Base-by-base conservation (phyloP, 2,797 vertebrate species). In the Falco concolor region DNA sequence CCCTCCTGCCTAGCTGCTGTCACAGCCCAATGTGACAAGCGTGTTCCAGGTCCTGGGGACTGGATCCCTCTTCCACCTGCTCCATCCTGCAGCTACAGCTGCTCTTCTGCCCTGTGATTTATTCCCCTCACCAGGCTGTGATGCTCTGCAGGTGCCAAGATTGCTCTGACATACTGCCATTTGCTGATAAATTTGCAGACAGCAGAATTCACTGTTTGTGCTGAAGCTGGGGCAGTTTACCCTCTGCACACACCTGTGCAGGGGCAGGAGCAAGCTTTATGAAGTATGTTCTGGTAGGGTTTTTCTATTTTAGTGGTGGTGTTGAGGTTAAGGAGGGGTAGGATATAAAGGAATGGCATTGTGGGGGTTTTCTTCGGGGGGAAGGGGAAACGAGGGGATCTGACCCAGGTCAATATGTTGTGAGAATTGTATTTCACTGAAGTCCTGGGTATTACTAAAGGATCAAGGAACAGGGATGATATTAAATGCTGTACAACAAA, bases 241-340 rank as follows among this genome's bases (percentile, higher is more conserved):
- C 49, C 68, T 92, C 65, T 21, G 20, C n/a, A 6, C 0, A 0
- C 32, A 24, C 34, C 45, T 25, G 12, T 34, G 44, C 15, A 54
- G 57, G 59, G 47, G 32, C 28, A 47, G 63, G 27, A 59, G 32
- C 22, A 18, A 44, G 32, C 77, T 65, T 34, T 32, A 12, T 27
- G 19, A 20, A 65, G 65, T 32, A 30, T 36, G 4, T 79, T 63
- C 21, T 60, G 49, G 20, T 21, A 63, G 34, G 2, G 0, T 0
- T 27, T 49, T 78, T 60, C 19, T 61, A 0, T 5, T 50, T 54
- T 44, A 69, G 50, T 47, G 47, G 40, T 49, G 28, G 4, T 70
- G n/a, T 17, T 45, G 36, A 56, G 40, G 38, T 27, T 50, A 12
- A 22, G 20, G 17, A 12, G 8, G 13, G 17, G 8, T 6, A 50